Conservation (phyloP, 2,113 vertebrate genomes). For the Poicephalus gulielmi region DNA sequence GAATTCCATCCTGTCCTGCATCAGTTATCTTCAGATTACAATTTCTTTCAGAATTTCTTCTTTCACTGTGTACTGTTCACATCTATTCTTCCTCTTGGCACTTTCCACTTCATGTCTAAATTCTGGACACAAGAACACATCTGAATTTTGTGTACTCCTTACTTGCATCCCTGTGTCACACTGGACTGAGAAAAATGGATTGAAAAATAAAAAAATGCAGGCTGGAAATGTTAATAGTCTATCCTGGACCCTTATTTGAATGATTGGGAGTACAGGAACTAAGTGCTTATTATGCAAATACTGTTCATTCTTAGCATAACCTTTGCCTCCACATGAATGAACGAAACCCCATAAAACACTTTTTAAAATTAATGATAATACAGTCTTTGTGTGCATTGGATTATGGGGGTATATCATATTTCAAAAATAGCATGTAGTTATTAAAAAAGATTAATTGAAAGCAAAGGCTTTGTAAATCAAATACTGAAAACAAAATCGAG, state of each 20-base stretch:
- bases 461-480: neutral
- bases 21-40: neutral
- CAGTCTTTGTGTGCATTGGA: neutral
- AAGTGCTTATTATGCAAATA: conserved; percentile 34
- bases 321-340: conserved; percentile 19
- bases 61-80: neutral
- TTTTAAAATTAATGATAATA: neutral
- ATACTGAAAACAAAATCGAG: neutral
- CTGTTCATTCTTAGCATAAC: conserved; percentile 29
- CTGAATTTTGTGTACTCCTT: neutral
- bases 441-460: conserved; percentile 13
- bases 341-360: conserved; percentile 1
- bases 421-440: neutral
- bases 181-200: neutral
- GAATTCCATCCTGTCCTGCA: neutral
- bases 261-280: neutral
- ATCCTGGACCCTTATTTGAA: neutral
- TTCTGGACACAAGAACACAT: neutral
- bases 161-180: neutral
- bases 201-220: neutral
- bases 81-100: neutral
- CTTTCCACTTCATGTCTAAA: neutral
- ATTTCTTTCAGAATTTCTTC: neutral
- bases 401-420: neutral
- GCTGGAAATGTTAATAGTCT: neutral